Percentiles rank a stretch among this genome's conserved stretches.
Conservation (phyloP, 2,797 vertebrate species). For the Ctenopoma multispine region DNA sequence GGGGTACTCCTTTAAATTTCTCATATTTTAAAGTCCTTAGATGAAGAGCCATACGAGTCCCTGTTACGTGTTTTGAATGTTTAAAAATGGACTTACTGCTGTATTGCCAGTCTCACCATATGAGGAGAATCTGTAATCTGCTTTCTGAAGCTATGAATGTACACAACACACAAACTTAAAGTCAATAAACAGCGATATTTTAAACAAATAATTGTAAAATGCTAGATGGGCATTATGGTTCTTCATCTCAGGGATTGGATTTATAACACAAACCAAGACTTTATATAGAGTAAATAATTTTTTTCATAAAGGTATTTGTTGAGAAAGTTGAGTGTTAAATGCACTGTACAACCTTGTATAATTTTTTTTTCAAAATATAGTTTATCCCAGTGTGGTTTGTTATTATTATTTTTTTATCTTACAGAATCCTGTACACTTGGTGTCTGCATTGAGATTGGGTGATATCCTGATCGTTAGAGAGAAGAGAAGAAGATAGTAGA, state of each 20-base stretch:
- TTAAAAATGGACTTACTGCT: slow-evolving; percentile 42
- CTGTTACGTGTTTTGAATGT: slow-evolving; percentile 41
- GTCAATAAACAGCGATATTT: slow-evolving; percentile 42
- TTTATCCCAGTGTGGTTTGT: slow-evolving; percentile 69
- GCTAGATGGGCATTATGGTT: slow-evolving; percentile 67
- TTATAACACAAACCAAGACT: slow-evolving; percentile 72
- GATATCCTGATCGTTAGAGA: slow-evolving; percentile 76
- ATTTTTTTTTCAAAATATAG: slow-evolving; percentile 77
- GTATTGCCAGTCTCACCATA: slow-evolving; percentile 44
- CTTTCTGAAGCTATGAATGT: slow-evolving; percentile 51
- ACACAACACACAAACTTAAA: slow-evolving; percentile 61
- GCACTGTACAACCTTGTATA: slow-evolving; percentile 74
- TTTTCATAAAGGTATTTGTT: slow-evolving; percentile 72
- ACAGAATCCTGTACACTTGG: slow-evolving; percentile 77
- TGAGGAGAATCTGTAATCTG: slow-evolving; percentile 25
- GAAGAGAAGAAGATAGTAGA: slow-evolving; percentile 29
- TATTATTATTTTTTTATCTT: slow-evolving; percentile 52
- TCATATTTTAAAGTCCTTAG: slow-evolving; percentile 65
- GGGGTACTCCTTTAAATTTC: slow-evolving; percentile 68
- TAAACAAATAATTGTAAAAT: slow-evolving; percentile 54
- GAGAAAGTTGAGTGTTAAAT: slow-evolving; percentile 76
- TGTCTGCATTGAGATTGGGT: slow-evolving; percentile 73
- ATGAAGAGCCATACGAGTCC: slow-evolving; percentile 77
- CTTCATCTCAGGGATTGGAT: slow-evolving; percentile 67
- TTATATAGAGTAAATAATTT: slow-evolving; percentile 66